Base-by-base conservation (phyloP, 2,113 vertebrate genomes). In the Capreolus pygargus region DNA sequence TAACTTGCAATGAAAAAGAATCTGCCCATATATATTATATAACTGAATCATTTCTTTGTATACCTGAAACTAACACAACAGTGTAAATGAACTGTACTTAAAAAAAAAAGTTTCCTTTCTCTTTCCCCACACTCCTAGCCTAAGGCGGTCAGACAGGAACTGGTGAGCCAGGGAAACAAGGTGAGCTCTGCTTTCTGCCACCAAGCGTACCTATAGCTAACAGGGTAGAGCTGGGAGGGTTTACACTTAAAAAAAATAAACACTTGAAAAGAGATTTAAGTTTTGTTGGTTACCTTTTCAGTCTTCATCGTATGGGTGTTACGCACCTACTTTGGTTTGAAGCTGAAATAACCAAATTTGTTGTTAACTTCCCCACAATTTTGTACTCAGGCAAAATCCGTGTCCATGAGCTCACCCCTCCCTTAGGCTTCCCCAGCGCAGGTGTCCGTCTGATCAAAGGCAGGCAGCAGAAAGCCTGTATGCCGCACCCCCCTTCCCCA, bases 401-500 rank as follows among this genome's bases (percentile, higher is more conserved):
- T 17, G 12, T 43, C 81, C 36, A 36, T 2, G 10, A 78, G 67
- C 33, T 43, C 30, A 50, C 0, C 47, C 10, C 15, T 52, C 50
- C 43, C 4, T 64, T 21, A 5, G 57, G 3, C 79, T 81, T 92
- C 67, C 33, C 23, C 15, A 61, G 83, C 7, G 8, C 14, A 25
- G 12, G 58, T 23, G 67, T 17, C 43, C 61, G 4, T 17, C 15
- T 7, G 30, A 23, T 6, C 1, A 3, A 25, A 45, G 39, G 36
- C 25, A 58, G 60, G 30, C 3, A 21, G 52, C 39, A 17, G 50
- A 9, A 28, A 25, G 50, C 23, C 5, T 15, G 7, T 7, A 17
- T 6, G 25, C 6, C 3, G 0, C 3, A 4, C 2, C 1, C 1
- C 13, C n/a, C 5, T 7, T 39, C 1, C 5, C 25, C 16, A 17